Conservation (phyloP, 2,797 vertebrate genomes). For the Martes flavigula region DNA sequence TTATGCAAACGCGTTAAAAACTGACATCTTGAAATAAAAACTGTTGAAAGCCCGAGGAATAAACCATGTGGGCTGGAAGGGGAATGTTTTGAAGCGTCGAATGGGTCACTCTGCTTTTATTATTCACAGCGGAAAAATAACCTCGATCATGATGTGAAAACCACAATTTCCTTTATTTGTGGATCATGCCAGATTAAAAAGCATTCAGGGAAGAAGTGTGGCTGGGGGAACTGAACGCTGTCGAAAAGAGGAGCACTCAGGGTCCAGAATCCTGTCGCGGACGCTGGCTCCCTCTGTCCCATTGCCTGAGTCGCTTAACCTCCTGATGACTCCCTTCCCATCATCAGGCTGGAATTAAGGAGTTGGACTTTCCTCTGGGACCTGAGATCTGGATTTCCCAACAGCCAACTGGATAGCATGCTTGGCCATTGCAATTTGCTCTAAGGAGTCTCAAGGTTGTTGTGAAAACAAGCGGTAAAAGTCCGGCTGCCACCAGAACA, state of each 20-base stretch:
- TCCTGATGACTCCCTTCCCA: conserved; percentile 51
- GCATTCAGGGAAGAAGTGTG: conserved; percentile 9
- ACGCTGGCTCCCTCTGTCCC: neutral
- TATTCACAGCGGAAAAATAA: conserved; percentile 67
- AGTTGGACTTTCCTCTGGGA: neutral
- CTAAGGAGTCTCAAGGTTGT: conserved; percentile 66
- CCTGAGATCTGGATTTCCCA: conserved; percentile 32
- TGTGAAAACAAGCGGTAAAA: conserved; percentile 55
- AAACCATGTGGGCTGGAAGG: conserved; percentile 50
- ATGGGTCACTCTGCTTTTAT: conserved; percentile 66
- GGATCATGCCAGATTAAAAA: conserved; percentile 68
- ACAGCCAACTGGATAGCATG: conserved; percentile 2
- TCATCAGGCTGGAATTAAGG: conserved; percentile 31
- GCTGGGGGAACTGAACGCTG: neutral
- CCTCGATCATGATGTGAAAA: conserved; percentile 69
- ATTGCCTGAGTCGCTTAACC: conserved; percentile 59
- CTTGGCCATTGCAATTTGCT: conserved; percentile 35
- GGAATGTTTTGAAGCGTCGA: conserved; percentile 30
- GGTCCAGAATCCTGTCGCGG: neutral
- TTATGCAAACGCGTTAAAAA: conserved; percentile 74
- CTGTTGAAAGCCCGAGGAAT: conserved; percentile 56
- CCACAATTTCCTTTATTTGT: conserved; percentile 78
- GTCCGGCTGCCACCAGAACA: neutral
- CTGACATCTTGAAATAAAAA: conserved; percentile 58
- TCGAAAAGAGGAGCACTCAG: neutral